Conservation (phyloP, 2,113 vertebrate genomes). For the Oryzias woworae region DNA sequence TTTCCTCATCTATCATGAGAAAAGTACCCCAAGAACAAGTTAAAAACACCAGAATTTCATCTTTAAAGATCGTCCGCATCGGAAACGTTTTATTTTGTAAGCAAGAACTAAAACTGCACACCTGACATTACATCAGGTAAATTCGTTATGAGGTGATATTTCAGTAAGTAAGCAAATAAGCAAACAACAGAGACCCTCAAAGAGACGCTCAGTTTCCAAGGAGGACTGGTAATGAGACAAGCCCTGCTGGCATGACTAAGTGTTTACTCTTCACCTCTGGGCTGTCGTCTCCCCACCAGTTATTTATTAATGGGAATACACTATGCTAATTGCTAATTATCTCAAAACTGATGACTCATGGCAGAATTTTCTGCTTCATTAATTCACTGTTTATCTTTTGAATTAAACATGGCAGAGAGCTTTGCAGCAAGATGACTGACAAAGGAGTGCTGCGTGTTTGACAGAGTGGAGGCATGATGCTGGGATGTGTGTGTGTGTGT, state of each 20-base stretch:
- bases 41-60: too few species aligned
- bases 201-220: conserved; percentile 2
- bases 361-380: conserved; percentile 50
- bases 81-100: too few species aligned
- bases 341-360: conserved; percentile 60
- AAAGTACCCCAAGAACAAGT: too few species aligned
- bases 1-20: too few species aligned
- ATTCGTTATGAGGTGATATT: too few species aligned
- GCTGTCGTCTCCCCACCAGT: conserved; percentile 35
- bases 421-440: conserved; percentile 17
- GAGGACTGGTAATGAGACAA: conserved; percentile 16
- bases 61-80: too few species aligned
- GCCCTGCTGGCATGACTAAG: conserved; percentile 5
- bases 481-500: background rate
- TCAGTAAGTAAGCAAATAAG: too few species aligned
- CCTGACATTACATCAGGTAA: too few species aligned
- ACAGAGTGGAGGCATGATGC: background rate
- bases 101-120: too few species aligned
- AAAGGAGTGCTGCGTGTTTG: conserved; percentile 8
- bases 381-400: conserved; percentile 57
- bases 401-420: conserved; percentile 59
- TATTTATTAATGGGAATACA: conserved; percentile 54
- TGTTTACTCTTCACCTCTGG: conserved; percentile 52
- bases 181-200: too few species aligned
- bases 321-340: conserved; percentile 61